These are phyloP conservation scores for Pseudonaja textilis DNA, from an alignment of 2,113 vertebrate species.

Conservation along the genomic window DNA sequence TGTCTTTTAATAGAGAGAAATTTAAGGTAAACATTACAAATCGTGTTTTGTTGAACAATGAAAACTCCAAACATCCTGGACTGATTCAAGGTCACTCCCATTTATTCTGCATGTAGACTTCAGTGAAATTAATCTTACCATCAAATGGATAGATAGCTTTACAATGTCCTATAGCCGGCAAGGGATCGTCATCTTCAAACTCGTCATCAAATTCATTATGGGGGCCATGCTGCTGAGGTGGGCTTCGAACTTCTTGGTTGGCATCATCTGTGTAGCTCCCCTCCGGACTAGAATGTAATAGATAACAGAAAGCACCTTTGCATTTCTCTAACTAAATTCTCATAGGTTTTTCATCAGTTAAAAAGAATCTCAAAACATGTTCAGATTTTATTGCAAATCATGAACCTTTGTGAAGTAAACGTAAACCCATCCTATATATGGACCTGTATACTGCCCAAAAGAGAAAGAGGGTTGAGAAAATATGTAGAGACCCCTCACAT, in stretches of 20 bases:
- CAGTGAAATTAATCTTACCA: conserved; percentile 72
- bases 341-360: background rate
- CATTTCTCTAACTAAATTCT: background rate
- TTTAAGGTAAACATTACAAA: background rate
- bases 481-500: background rate
- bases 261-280: conserved; percentile 97
- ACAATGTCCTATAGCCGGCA: conserved; percentile 96
- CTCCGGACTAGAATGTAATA: conserved; percentile 79
- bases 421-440: background rate
- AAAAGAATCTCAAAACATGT: accelerated
- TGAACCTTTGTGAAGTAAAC: background rate
- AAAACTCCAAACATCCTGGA: background rate
- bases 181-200: conserved; percentile 95
- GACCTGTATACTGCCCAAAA: background rate
- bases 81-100: background rate
- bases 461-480: background rate
- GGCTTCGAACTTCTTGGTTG: conserved; percentile 87
- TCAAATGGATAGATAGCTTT: conserved; percentile 96
- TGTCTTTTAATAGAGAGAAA: background rate
- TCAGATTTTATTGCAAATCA: background rate
- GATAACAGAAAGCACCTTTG: background rate
- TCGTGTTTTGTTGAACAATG: background rate
- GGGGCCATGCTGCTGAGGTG: conserved; percentile 76
- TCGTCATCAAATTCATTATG: conserved; percentile 94
- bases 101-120: background rate